A percentile compares a stretch with the other conserved stretches of the same genome.
phyloP scores from a whole-genome alignment of 2,113 vertebrate species.

The Chloropsis hardwickii region DNA sequence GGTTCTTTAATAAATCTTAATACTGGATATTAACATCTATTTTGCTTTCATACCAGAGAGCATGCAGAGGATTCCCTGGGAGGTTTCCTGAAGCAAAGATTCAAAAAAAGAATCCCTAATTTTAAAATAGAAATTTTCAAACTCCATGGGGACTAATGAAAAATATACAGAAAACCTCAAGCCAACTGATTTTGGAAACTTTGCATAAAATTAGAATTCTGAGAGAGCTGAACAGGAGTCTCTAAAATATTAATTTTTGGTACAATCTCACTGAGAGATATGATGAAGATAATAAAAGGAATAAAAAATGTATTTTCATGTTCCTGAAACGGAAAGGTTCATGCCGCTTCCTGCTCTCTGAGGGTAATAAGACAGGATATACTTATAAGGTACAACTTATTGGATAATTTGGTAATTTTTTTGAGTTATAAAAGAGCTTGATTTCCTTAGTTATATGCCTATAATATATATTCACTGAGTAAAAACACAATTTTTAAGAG shows the following conservation, averaged over 20 bases:
- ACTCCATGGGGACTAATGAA: background rate
- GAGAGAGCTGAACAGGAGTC: background rate
- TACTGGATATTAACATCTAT: background rate
- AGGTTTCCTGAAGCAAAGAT: background rate
- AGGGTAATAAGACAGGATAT: background rate
- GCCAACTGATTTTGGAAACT: background rate
- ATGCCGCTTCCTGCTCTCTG: background rate
- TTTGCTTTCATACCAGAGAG: background rate
- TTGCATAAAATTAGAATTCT: background rate
- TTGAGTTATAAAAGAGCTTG: background rate
- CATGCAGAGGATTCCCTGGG: background rate
- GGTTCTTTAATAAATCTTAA: background rate
- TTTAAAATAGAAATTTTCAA: background rate
- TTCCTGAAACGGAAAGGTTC: background rate
- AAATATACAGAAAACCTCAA: background rate
- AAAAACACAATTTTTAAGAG: background rate
- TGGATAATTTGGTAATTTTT: background rate
- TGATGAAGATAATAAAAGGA: background rate
- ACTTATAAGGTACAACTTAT: background rate
- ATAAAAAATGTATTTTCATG: background rate
- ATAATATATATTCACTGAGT: fast-evolving
- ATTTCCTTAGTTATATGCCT: background rate
- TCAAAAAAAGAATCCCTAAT: background rate
- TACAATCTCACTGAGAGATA: background rate
- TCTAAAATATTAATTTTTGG: background rate